phyloP scores from a whole-genome alignment of 2,888 invertebrate species.

The Baccha elongata region DNA sequence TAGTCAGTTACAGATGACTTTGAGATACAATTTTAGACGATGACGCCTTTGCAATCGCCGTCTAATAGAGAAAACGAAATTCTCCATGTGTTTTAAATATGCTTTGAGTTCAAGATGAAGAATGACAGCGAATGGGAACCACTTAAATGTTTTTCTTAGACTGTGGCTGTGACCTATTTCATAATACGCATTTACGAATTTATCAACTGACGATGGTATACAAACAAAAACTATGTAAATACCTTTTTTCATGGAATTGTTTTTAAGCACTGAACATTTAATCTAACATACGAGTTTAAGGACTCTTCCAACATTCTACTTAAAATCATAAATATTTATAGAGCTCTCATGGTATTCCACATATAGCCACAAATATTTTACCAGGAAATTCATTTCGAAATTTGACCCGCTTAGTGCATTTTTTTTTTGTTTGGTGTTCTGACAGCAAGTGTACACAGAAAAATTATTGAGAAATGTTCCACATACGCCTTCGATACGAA shows the following conservation, averaged over 20 bases:
- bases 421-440: not conserved
- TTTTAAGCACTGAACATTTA: too few species aligned
- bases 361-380: not conserved
- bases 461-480: conserved; percentile 37
- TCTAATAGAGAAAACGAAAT: too few species aligned
- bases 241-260: too few species aligned
- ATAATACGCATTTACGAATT: too few species aligned
- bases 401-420: conserved; percentile 15
- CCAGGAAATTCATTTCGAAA: conserved; percentile 24
- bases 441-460: conserved; percentile 7
- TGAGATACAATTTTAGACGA: conserved; percentile 60
- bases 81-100: conserved; percentile 6
- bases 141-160: too few species aligned
- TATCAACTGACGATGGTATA: too few species aligned
- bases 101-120: not conserved
- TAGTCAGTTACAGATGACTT: conserved; percentile 39
- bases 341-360: too few species aligned
- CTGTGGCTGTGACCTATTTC: too few species aligned
- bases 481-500: conserved; percentile 42
- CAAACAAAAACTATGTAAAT: too few species aligned
- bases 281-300: too few species aligned
- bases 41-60: conserved; percentile 42
- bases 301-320: too few species aligned
- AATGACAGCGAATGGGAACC: not conserved
- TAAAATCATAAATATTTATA: too few species aligned